A percentile compares a stretch with the other conserved stretches of the same genome.
phyloP scores from a whole-genome alignment of 2,113 vertebrate species.

The Syrrhaptes paradoxus region DNA sequence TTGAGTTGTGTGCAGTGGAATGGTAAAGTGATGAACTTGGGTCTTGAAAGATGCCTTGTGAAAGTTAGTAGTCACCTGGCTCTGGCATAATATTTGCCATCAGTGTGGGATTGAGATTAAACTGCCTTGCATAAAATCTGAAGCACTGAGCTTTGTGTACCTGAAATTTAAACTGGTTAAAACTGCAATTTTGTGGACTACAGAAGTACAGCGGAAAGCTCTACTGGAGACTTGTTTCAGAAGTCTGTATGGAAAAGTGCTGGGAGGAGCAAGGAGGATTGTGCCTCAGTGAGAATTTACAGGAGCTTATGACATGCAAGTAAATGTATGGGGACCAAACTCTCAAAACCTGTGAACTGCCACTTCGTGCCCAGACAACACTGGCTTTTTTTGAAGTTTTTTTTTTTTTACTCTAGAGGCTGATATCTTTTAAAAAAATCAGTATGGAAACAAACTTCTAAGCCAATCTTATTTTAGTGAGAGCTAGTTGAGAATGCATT shows the following conservation, averaged over 20 bases:
- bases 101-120: background rate
- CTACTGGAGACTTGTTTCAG: background rate
- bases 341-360: background rate
- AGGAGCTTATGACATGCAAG: background rate
- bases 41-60: background rate
- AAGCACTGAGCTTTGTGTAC: background rate
- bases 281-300: background rate
- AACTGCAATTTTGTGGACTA: background rate
- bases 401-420: background rate
- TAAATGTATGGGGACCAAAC: background rate
- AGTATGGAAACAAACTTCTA: background rate
- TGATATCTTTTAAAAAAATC: background rate
- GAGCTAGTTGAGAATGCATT: background rate
- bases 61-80: background rate
- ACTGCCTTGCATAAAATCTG: background rate
- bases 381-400: background rate
- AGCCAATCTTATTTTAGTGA: background rate
- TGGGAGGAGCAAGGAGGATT: background rate
- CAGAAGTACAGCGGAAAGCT: background rate
- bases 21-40: conserved; percentile 7
- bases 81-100: background rate
- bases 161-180: background rate
- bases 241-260: background rate
- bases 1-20: background rate
- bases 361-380: background rate